A percentile compares a stretch with the other conserved stretches of the same genome.
Evolutionary conservation across 2,113 vertebrate species (phyloP).

Genomic region (Amazona guildingii): DNA sequence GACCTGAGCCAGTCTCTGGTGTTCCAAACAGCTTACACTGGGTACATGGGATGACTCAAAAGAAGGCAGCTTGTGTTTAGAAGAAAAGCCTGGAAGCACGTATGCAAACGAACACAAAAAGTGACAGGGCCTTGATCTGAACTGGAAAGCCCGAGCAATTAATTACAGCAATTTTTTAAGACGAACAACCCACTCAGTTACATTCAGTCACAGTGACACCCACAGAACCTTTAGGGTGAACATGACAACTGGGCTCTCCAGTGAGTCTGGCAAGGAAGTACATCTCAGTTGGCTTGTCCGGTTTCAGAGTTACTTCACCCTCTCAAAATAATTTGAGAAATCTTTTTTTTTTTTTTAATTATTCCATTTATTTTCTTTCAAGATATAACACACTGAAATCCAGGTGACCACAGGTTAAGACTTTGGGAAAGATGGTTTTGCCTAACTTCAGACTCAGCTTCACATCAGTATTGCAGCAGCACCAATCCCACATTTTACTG

Average conservation of each 20-base stretch:
- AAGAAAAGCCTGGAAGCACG: neutral
- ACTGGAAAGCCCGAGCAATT: neutral
- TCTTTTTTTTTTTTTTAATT: neutral
- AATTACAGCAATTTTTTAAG: neutral
- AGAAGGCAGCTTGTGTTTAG: fast-evolving
- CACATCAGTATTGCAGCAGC: fast-evolving
- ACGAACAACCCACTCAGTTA: neutral
- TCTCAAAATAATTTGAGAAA: neutral
- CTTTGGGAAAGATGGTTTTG: neutral
- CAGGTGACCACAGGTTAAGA: neutral
- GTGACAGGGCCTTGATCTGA: neutral
- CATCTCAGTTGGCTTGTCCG: neutral
- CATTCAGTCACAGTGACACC: neutral
- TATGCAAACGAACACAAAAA: neutral
- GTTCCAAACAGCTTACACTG: neutral
- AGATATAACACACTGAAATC: neutral
- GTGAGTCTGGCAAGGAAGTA: neutral
- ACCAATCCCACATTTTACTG: neutral
- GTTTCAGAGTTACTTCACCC: fast-evolving
- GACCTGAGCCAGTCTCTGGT: fast-evolving
- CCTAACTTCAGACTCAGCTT: neutral
- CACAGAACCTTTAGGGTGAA: neutral
- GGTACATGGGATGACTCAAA: neutral
- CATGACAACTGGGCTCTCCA: fast-evolving
- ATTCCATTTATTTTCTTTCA: neutral